A percentile compares a stretch with the other conserved stretches of the same genome.
Evolutionary conservation across 2,113 vertebrate species (phyloP).

Genomic region (Equus przewalskii): DNA sequence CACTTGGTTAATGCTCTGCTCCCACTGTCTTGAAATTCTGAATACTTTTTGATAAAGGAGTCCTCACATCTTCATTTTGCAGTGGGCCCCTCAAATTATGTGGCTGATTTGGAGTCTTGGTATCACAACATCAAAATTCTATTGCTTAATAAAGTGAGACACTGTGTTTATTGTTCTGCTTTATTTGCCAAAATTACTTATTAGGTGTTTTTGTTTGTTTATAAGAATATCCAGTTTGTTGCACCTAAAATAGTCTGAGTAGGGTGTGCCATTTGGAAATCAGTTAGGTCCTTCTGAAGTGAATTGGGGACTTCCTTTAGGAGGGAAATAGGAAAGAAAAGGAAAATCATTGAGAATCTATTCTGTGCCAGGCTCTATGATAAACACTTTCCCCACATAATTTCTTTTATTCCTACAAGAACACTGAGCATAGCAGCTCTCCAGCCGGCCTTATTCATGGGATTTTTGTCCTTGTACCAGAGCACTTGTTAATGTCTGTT

Average conservation of each 20-base stretch:
- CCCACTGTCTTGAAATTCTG: neutral
- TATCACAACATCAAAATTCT: neutral
- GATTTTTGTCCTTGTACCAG: neutral
- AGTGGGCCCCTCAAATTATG: neutral
- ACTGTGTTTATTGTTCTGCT: neutral
- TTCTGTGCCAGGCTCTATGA: neutral
- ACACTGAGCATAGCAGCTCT: neutral
- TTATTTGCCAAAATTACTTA: neutral
- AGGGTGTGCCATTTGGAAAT: neutral
- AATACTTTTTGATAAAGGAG: neutral
- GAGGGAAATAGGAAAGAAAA: neutral
- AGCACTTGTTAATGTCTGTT: neutral
- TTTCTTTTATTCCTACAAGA: conserved; percentile 3
- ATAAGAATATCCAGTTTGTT: neutral
- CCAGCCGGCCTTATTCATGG: neutral
- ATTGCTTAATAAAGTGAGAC: conserved; percentile 38
- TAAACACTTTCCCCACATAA: neutral
- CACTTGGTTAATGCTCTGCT: neutral
- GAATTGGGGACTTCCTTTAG: neutral
- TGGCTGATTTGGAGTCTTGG: neutral
- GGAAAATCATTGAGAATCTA: neutral
- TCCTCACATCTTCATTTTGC: neutral
- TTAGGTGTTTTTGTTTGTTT: neutral
- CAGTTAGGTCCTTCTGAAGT: neutral
- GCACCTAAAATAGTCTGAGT: neutral